Evolutionary conservation across 2,888 invertebrate species (phyloP).

Genomic region (Allolobophora icterica): DNA sequence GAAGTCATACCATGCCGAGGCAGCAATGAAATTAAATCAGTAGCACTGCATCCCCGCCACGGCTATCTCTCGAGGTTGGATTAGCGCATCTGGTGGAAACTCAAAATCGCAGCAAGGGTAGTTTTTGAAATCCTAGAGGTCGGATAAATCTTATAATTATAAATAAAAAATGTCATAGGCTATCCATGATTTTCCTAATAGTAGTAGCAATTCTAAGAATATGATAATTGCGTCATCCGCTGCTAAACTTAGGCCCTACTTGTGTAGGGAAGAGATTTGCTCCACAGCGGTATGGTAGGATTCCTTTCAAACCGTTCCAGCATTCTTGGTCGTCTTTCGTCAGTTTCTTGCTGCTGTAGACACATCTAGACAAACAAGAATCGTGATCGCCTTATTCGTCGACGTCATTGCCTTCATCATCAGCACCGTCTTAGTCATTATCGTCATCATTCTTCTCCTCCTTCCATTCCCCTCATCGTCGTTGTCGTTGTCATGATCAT

Average conservation of each 20-base stretch:
- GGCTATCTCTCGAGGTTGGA: too few relatives aligned
- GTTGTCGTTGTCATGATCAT: neutral
- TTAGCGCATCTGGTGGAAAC: too few relatives aligned
- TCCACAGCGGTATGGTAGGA: neutral
- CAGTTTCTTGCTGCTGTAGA: neutral
- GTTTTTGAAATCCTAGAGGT: neutral
- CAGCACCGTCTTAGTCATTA: neutral
- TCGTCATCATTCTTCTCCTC: neutral
- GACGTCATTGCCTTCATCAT: neutral
- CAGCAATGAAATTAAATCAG: too few relatives aligned
- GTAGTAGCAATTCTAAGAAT: neutral
- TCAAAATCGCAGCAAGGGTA: too few relatives aligned
- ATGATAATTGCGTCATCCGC: neutral
- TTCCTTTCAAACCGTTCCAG: neutral
- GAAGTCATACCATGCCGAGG: too few relatives aligned
- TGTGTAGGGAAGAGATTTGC: neutral
- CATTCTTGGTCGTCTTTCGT: neutral
- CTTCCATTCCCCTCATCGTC: neutral
- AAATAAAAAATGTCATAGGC: neutral
- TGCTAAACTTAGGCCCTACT: neutral
- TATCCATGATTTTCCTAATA: neutral
- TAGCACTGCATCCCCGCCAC: too few relatives aligned
- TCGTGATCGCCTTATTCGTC: neutral
- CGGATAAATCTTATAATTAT: neutral
- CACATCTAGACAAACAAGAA: slow-evolving; percentile 3